phyloP scores from a whole-genome alignment of 1,140 invertebrate species.

The Drosophila sp. region DNA sequence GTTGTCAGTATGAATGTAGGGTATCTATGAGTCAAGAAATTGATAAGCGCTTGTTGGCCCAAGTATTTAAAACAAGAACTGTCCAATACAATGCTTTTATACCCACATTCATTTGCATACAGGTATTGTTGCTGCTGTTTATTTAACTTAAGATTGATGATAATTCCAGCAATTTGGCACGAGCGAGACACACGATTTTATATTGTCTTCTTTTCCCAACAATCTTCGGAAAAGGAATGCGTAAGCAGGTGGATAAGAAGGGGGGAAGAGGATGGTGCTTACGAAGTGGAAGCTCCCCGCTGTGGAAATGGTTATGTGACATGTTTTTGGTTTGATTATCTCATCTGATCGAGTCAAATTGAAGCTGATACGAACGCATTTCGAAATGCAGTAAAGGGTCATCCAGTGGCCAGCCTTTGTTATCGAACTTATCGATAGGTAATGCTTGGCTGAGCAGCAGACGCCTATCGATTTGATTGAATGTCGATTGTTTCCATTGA shows the following conservation, averaged over 20 bases:
- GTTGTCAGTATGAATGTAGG: neutral
- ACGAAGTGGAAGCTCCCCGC: neutral
- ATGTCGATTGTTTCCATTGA: constrained; percentile 23
- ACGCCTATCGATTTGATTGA: constrained; percentile 27
- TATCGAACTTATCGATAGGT: constrained; percentile 33
- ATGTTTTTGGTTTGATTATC: constrained; percentile 18
- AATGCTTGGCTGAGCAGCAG: constrained; percentile 14
- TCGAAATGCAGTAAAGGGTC: constrained; percentile 14
- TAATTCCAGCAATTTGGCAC: constrained; percentile 47
- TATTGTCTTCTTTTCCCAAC: neutral
- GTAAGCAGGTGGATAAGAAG: constrained; percentile 3
- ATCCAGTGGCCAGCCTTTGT: neutral
- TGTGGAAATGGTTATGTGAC: constrained; percentile 1
- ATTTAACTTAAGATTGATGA: constrained; percentile 48
- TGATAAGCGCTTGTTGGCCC: neutral
- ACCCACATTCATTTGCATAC: constrained; percentile 44
- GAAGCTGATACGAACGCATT: constrained; percentile 10
- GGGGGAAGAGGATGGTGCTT: neutral
- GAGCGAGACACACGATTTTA: constrained; percentile 41
- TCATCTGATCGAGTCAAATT: constrained; percentile 27
- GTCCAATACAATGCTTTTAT: constrained; percentile 36
- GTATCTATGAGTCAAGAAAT: constrained; percentile 8
- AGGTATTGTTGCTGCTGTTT: constrained; percentile 33
- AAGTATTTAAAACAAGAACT: constrained; percentile 31
- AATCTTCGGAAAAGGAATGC: constrained; percentile 1